Evolutionary conservation across 2,888 invertebrate species (phyloP).

Genomic region (Hemicrepidius hirtus): DNA sequence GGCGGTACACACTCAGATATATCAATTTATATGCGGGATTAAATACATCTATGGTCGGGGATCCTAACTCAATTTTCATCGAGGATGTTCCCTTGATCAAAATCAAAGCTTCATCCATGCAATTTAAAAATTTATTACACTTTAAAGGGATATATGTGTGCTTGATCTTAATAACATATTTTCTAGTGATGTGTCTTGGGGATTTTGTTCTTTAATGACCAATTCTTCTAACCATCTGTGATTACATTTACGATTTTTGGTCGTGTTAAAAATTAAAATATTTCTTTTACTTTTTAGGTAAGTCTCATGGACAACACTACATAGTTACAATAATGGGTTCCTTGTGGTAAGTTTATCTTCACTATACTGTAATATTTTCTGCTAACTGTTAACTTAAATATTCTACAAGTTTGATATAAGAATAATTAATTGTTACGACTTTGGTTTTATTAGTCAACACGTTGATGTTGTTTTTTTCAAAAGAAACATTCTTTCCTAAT

Average conservation of each 20-base stretch:
- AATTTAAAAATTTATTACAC: constrained; percentile 10
- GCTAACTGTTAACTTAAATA: too few species aligned
- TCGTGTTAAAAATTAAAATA: not conserved
- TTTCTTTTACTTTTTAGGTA: not conserved
- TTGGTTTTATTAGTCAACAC: too few species aligned
- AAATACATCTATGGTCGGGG: constrained; percentile 27
- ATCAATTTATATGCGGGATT: constrained; percentile 27
- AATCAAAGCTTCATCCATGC: constrained; percentile 9
- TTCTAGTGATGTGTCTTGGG: too few species aligned
- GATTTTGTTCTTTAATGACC: not conserved
- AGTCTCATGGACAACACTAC: not conserved
- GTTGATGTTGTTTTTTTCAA: too few species aligned
- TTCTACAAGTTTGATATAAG: too few species aligned
- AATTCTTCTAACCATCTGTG: too few species aligned
- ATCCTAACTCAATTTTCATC: constrained; percentile 18
- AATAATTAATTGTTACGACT: too few species aligned
- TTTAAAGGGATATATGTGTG: not conserved
- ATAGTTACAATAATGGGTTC: too few species aligned
- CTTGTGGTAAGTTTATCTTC: too few species aligned
- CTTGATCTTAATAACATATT: not conserved
- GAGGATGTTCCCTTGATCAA: constrained; percentile 8
- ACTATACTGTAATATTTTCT: too few species aligned
- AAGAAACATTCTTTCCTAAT: too few species aligned
- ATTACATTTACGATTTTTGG: too few species aligned
- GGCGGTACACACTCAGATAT: constrained; percentile 17